phyloP scores from a whole-genome alignment of 2,113 vertebrate species.

The Phyllostomus hastatus region DNA sequence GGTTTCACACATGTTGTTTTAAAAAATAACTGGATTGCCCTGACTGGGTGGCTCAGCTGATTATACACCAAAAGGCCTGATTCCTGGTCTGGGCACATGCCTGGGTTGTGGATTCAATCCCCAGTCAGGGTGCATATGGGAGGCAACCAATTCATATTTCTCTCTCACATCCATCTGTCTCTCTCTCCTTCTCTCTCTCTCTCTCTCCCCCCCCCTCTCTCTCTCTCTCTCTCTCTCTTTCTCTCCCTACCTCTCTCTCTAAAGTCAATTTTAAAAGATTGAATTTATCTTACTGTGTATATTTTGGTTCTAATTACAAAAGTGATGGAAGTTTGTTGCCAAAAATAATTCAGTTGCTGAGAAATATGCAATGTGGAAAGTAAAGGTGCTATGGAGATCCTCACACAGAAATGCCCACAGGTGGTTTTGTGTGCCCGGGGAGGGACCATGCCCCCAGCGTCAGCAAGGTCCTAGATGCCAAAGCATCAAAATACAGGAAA shows the following conservation, averaged over 20 bases:
- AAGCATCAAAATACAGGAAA: not conserved
- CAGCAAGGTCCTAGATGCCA: not conserved
- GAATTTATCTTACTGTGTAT: not conserved
- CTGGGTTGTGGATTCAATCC: no score
- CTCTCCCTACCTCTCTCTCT: no score
- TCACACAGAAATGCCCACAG: not conserved
- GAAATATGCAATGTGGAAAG: not conserved
- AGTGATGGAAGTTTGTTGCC: not conserved
- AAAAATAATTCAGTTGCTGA: not conserved
- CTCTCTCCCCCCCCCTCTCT: no score
- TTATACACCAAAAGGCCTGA: not conserved
- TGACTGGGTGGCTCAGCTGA: not conserved
- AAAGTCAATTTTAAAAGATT: no score
- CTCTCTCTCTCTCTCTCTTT: no score
- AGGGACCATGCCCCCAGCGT: not conserved
- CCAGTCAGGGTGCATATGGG: no score
- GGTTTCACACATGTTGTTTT: not conserved
- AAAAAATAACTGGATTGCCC: not conserved
- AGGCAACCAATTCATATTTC: no score
- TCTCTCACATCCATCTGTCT: no score
- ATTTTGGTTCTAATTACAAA: slow-evolving; percentile 11
- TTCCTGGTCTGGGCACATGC: not conserved
- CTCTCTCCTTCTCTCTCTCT: no score
- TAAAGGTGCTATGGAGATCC: not conserved
- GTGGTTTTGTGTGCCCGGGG: not conserved